Percentiles rank a stretch among this genome's conserved stretches.
Conservation (phyloP, 2,113 vertebrate genomes). For the Myrmecophaga tridactyla region DNA sequence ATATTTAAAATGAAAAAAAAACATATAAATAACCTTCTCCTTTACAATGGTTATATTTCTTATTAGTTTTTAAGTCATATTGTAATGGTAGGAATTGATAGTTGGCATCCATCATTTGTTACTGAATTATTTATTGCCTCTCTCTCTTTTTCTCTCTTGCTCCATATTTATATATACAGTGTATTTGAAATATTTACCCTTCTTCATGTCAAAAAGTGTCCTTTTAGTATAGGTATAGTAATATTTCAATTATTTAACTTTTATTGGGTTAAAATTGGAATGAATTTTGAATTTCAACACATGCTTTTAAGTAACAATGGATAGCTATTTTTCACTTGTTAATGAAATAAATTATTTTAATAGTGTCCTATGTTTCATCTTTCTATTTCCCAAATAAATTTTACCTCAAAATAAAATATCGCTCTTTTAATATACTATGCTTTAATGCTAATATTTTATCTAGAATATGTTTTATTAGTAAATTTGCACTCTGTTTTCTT, state of each 20-base stretch:
- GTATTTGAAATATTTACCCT: background rate
- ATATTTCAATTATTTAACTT: background rate
- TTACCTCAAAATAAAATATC: background rate
- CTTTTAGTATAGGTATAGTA: background rate
- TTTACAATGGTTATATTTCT: background rate
- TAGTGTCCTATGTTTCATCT: background rate
- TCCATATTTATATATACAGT: background rate
- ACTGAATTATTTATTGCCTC: background rate
- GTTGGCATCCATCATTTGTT: background rate
- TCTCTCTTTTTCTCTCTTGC: background rate
- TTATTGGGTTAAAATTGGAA: background rate
- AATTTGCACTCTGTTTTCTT: background rate
- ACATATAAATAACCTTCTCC: background rate
- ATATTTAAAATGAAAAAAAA: too few species aligned
- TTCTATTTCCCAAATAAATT: background rate
- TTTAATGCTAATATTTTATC: background rate
- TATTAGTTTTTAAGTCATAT: background rate
- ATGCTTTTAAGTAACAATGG: background rate
- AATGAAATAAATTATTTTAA: background rate
- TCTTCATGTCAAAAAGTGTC: background rate
- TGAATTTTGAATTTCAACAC: background rate
- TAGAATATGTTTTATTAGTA: background rate
- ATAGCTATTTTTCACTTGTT: background rate
- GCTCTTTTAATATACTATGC: background rate
- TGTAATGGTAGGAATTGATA: background rate